These are phyloP conservation scores for Microchirus variegatus DNA, from an alignment of 2,797 vertebrate genomes.

Conservation along the genomic window DNA sequence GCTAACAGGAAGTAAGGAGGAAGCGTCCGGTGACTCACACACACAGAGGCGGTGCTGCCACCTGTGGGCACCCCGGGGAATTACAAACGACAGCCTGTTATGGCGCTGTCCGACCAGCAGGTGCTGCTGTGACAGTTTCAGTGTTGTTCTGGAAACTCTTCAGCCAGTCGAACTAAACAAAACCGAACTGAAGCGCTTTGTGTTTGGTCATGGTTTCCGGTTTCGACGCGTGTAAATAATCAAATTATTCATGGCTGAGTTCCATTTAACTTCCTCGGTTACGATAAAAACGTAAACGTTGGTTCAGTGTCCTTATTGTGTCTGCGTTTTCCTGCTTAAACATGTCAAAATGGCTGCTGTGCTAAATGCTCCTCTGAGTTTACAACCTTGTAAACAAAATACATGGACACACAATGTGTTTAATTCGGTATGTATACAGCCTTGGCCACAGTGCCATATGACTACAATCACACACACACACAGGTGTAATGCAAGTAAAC, in stretches of 20 bases:
- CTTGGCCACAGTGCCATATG: not conserved
- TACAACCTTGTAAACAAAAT: no score
- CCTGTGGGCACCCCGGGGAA: constrained; percentile 14
- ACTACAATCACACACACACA: constrained; percentile 1
- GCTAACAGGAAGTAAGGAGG: constrained; percentile 66
- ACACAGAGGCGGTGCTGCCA: constrained; percentile 36
- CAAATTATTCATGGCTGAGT: no score
- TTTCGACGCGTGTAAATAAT: no score
- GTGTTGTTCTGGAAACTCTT: constrained; percentile 54
- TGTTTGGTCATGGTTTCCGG: no score
- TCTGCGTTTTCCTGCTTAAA: no score
- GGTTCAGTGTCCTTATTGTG: no score
- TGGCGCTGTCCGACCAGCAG: constrained; percentile 32
- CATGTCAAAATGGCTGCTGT: no score
- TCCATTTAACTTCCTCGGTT: no score
- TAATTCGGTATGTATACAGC: not conserved
- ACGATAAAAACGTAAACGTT: no score
- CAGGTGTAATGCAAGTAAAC: constrained; percentile 41
- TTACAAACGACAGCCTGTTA: not conserved
- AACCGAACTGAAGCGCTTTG: no score
- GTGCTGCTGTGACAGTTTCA: constrained; percentile 21
- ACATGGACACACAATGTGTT: not conserved
- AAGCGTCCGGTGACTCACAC: not conserved
- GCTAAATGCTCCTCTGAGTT: no score
- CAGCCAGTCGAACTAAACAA: constrained; percentile 2